Conservation (phyloP, 2,113 vertebrate species). For the Boulengerochromis microlepis region DNA sequence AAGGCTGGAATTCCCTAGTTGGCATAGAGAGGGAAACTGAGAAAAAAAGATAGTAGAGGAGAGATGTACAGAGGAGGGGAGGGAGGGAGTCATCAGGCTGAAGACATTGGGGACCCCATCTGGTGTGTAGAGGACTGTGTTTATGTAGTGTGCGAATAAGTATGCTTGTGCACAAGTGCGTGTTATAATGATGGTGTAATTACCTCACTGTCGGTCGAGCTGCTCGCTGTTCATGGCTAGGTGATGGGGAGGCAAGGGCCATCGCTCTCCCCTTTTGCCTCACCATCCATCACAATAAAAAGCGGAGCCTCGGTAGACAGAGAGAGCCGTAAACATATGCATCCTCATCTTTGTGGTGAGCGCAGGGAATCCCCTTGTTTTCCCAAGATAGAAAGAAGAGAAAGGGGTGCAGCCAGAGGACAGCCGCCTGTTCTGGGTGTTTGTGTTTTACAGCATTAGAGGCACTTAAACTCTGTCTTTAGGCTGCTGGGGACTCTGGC, state of each 20-base stretch:
- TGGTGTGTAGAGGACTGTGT: slow-evolving; percentile 29
- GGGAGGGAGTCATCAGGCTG: neutral
- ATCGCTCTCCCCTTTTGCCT: slow-evolving; percentile 32
- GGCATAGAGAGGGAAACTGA: neutral
- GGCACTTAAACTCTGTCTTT: neutral
- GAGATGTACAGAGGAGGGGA: neutral
- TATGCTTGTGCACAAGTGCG: slow-evolving; percentile 27
- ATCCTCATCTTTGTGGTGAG: neutral
- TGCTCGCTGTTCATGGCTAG: slow-evolving; percentile 35
- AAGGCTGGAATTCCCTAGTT: slow-evolving; percentile 49
- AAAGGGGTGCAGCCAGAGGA: neutral
- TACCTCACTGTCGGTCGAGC: slow-evolving; percentile 28
- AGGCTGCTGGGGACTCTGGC: neutral
- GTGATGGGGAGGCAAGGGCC: slow-evolving; percentile 46
- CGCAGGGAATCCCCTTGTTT: slow-evolving; percentile 27
- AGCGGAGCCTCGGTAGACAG: slow-evolving; percentile 32
- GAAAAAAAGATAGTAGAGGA: slow-evolving; percentile 4
- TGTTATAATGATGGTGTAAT: slow-evolving; percentile 46
- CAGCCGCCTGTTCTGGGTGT: slow-evolving; percentile 10
- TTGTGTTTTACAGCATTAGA: slow-evolving; percentile 35
- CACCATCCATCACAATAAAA: slow-evolving; percentile 60
- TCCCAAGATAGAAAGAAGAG: neutral
- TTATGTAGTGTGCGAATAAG: slow-evolving; percentile 23
- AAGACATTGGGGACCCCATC: slow-evolving; percentile 42
- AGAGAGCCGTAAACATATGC: slow-evolving; percentile 25